Base-by-base conservation (phyloP, 2,888 invertebrate genomes). In the Ligdia adustata region DNA sequence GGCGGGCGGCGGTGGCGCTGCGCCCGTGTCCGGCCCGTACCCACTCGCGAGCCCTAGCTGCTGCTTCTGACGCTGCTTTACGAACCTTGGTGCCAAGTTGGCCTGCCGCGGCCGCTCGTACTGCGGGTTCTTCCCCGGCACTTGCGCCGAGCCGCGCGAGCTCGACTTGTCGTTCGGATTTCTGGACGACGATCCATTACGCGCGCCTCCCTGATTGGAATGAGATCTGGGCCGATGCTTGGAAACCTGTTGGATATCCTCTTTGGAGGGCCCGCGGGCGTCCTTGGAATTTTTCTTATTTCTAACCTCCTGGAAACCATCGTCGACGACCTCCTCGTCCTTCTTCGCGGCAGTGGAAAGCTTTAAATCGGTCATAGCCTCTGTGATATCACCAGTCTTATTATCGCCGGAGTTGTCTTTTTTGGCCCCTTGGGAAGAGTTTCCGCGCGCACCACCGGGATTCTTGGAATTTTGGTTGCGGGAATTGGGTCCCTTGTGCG, bases 271-370 rank as follows among this genome's bases (percentile, higher is more conserved):
- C 2, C 42, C 77, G 47, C 87, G 89, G 0, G 91, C 74, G 39
- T 94, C 94, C 64, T 94, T 94, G 0, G 92, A 93, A 60, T 91
- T 93, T 73, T 95, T 96, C 78, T 95, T 95, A 42, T 95, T 95
- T 47, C 95, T 93, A 4, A 96, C 97, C 77, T 97, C 96, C 80
- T 96, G 95, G 80, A 97, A 96, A 34, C 95, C 95, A 68, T 93
- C 93, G 40, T 93, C 92, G 45, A 93, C 91, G 12, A 86, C 78
- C 52, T 90, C 91, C 18, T 91, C 92, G 9, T 87, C 83, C 66
- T 86, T 87, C 58, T 84, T 88, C n/a, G n/a, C n/a, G 39, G 53
- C 60, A 52, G 72, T 60, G 46, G 76, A 69, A 64, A 85, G 57
- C 57, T 88, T 88, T 45, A 82, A 70, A 69, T 88, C 89, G 64